Percentiles rank a stretch among this genome's conserved stretches.
Evolutionary conservation across 2,113 vertebrate species (phyloP).

Genomic region (Dipodomys spectabilis): DNA sequence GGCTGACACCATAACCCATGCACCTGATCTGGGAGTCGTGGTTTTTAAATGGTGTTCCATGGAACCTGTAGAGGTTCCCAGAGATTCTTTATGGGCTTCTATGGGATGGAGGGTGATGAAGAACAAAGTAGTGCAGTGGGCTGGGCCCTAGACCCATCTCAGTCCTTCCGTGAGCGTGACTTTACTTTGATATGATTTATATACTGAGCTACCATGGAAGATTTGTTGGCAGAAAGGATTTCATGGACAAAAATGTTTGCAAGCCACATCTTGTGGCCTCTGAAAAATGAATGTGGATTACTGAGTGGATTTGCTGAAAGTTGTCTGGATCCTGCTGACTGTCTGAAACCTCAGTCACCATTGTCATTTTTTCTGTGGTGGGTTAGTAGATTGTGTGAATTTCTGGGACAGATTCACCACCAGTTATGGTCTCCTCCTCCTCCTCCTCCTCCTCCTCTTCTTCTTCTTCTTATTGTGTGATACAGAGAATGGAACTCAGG

Average conservation of each 20-base stretch:
- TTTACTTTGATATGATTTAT: neutral
- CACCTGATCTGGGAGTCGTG: neutral
- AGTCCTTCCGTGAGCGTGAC: neutral
- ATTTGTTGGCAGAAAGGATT: conserved; percentile 36
- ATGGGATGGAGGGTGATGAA: neutral
- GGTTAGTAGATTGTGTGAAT: neutral
- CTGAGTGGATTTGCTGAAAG: neutral
- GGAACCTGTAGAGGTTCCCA: neutral
- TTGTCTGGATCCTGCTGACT: neutral
- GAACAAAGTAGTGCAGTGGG: neutral
- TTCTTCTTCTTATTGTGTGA: neutral
- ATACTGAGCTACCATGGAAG: neutral
- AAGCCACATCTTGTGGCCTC: neutral
- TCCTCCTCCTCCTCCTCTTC: too few species aligned
- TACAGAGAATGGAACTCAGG: too few species aligned
- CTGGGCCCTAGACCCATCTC: neutral
- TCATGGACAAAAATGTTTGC: neutral
- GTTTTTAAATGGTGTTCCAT: neutral
- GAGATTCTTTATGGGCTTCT: neutral
- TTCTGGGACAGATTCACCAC: neutral
- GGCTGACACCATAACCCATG: neutral
- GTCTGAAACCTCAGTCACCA: neutral
- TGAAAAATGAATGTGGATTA: neutral
- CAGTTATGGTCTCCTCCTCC: neutral
- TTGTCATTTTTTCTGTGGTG: too few species aligned